These are phyloP conservation scores for Venusia cambrica DNA, from an alignment of 2,888 invertebrate species.

Conservation along the genomic window DNA sequence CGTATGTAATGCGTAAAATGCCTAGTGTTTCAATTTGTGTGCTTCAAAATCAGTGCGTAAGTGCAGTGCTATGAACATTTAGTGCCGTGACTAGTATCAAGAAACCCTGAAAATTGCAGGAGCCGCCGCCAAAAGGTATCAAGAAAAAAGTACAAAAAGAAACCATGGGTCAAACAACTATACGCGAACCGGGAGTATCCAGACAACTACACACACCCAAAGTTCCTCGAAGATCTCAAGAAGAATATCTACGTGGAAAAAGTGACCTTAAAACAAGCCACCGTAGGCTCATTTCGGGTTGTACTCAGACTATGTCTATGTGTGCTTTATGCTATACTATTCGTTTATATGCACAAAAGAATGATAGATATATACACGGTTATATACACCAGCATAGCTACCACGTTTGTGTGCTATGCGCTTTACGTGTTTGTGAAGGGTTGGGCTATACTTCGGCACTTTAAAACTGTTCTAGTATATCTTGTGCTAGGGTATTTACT, in stretches of 20 bases:
- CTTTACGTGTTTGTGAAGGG: constrained; percentile 71
- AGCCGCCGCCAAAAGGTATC: constrained; percentile 51
- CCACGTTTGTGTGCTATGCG: constrained; percentile 83
- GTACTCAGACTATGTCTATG: constrained; percentile 91
- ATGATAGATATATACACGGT: constrained; percentile 84
- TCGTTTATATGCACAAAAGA: constrained; percentile 86
- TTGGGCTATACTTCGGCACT: constrained; percentile 75
- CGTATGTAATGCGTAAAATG: too few relatives aligned
- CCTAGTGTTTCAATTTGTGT: too few relatives aligned
- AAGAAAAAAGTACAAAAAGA: constrained; percentile 48
- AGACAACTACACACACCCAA: constrained; percentile 94
- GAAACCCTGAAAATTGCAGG: constrained; percentile 53
- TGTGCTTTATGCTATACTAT: constrained; percentile 86
- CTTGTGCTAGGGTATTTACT: constrained; percentile 92
- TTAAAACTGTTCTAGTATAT: constrained; percentile 90
- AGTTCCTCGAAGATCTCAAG: constrained; percentile 91
- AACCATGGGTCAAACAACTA: constrained; percentile 92
- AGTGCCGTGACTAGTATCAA: constrained; percentile 21
- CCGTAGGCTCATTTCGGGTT: constrained; percentile 88
- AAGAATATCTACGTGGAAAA: constrained; percentile 91
- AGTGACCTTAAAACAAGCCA: constrained; percentile 85
- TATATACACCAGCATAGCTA: constrained; percentile 77
- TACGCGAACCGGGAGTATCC: constrained; percentile 93
- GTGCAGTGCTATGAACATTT: constrained; percentile 5
- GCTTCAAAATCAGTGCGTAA: too few relatives aligned